Base-by-base conservation (phyloP, 2,888 invertebrate species). In the Heliconius ismenius region DNA sequence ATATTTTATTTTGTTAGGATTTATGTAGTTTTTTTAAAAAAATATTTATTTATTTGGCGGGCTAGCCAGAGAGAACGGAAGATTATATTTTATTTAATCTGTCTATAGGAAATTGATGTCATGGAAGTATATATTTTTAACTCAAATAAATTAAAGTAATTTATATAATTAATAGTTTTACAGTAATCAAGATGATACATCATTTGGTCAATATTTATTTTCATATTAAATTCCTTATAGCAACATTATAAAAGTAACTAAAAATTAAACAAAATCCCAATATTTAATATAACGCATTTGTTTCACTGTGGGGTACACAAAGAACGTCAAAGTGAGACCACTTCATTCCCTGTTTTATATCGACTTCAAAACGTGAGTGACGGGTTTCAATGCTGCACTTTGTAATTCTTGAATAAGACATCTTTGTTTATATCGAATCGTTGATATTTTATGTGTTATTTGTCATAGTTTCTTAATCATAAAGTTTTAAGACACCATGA, bases 1-100 rank as follows among this genome's bases (percentile, higher is more conserved):
- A 90, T 90, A 84, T 88, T 91, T 76, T 54, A 76, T 78, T 39
- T 58, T 76, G 63, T 60, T 1, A 36, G 13, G 21, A 36, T 65
- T 32, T 65, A 32, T 10, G 10, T 32, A 1, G n/a, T 65, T 36
- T 63, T 18, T 32, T 7, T 0, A 21, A 0, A 18, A 49, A 18
- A 18, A 18, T 18, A 49, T 3, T 49, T 49, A 39, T 39, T 39
- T 39, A 39, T 11, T 11, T 39, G 11, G 10, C 36, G 15, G 15
- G 15, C 15, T 49, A 4, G 18, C 15, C 13, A 15, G 49, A 15
- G 15, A 49, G 10, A 49, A 49, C 11, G 11, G 36, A 39, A 11
- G 10, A 36, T 36, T 36, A 21, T 54, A 54, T 54, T 1, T 21
- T n/a, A 21, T 54, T 54, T n/a, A 2, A 54, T 54, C n/a, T 21